Evolutionary conservation across 2,113 vertebrate genomes (phyloP).

Genomic region (Phasianus colchicus): DNA sequence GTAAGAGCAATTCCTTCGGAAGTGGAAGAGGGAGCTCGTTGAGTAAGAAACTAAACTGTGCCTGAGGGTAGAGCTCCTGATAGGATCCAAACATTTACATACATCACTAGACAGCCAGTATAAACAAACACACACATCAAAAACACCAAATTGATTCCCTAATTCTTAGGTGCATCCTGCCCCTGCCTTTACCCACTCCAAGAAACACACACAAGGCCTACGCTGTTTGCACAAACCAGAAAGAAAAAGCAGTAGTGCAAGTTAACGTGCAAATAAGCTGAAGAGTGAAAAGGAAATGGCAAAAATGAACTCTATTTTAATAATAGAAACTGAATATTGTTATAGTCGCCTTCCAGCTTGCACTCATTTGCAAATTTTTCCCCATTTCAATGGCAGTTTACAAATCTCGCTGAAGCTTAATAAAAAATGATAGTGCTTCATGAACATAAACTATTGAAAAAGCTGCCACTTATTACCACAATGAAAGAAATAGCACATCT

Average conservation of each 20-base stretch:
- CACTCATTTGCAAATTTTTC: background rate
- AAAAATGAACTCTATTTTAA: background rate
- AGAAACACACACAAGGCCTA: rapidly evolving
- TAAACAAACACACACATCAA: background rate
- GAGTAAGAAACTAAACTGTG: background rate
- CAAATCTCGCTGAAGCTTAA: background rate
- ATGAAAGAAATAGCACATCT: background rate
- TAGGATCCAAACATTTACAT: background rate
- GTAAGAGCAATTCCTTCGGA: rapidly evolving
- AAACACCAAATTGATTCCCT: background rate
- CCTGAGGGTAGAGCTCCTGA: background rate
- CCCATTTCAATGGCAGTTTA: background rate
- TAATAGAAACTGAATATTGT: background rate
- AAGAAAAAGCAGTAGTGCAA: background rate
- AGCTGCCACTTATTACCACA: background rate
- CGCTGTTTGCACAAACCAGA: background rate
- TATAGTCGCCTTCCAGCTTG: background rate
- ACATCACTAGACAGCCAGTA: background rate
- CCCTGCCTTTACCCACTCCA: background rate
- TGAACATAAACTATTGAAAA: background rate
- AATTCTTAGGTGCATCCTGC: background rate
- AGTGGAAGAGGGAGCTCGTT: background rate
- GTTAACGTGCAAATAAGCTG: background rate
- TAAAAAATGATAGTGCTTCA: background rate
- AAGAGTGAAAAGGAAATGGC: background rate